phyloP scores from a whole-genome alignment of 2,888 invertebrate species.

The Drosophila buzzatii region DNA sequence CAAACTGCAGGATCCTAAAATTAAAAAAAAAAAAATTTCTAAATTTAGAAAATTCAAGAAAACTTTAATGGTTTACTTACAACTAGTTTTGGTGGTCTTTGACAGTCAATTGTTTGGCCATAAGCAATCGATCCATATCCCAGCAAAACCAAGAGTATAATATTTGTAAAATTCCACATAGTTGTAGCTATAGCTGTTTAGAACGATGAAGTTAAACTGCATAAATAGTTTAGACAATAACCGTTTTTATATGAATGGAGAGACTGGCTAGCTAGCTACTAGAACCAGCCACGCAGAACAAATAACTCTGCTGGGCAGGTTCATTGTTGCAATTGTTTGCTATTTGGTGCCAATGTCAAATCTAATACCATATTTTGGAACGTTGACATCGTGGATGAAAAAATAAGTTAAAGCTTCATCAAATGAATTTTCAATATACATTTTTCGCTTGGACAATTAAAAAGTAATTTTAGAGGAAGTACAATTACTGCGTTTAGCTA shows the following conservation, averaged over 20 bases:
- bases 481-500: constrained; percentile 30
- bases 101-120: constrained; percentile 76
- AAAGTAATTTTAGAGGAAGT: constrained; percentile 55
- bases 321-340: constrained; percentile 72
- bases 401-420: constrained; percentile 47
- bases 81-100: constrained; percentile 82
- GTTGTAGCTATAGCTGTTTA: not conserved
- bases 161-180: constrained; percentile 32
- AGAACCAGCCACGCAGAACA: constrained; percentile 73
- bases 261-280: constrained; percentile 47
- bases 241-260: constrained; percentile 60
- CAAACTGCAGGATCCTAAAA: constrained; percentile 81
- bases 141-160: constrained; percentile 33
- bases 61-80: constrained; percentile 61
- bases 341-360: constrained; percentile 75
- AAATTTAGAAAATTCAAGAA: not conserved
- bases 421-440: constrained; percentile 33
- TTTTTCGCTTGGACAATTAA: constrained; percentile 58
- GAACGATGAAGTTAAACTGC: constrained; percentile 35
- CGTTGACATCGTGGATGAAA: constrained; percentile 59
- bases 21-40: not conserved
- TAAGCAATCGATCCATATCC: constrained; percentile 25
- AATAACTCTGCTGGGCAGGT: constrained; percentile 57
- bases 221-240: constrained; percentile 26
- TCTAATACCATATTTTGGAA: constrained; percentile 66